Evolutionary conservation across 2,113 vertebrate species (phyloP).

Genomic region (Mionectes macconnelli): DNA sequence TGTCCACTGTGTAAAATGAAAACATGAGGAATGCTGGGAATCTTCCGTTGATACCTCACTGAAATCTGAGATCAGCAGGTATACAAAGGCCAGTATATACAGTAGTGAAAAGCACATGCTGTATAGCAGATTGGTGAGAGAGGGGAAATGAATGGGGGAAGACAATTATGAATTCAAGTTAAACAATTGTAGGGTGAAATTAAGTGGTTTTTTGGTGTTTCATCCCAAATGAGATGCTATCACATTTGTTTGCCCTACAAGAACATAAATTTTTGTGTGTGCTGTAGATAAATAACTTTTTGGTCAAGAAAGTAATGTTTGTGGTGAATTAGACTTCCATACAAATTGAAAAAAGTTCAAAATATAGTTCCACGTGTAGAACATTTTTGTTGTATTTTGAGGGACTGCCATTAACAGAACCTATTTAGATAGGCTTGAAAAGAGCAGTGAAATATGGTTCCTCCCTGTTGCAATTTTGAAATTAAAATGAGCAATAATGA

Average conservation of each 20-base stretch:
- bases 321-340: background rate
- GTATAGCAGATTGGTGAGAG: background rate
- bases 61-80: background rate
- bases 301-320: background rate
- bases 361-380: background rate
- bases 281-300: background rate
- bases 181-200: background rate
- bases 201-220: background rate
- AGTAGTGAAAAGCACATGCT: background rate
- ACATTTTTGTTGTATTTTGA: background rate
- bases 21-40: background rate
- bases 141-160: background rate
- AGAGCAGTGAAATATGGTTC: background rate
- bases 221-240: background rate
- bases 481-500: background rate
- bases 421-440: background rate
- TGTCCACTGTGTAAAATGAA: background rate
- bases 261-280: background rate
- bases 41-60: background rate
- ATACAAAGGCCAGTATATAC: background rate
- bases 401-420: background rate
- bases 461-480: background rate
- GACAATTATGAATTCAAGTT: background rate
- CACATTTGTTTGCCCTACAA: background rate
- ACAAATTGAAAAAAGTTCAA: background rate